A percentile compares a stretch with the other conserved stretches of the same genome.
Evolutionary conservation across 2,888 invertebrate genomes (phyloP).

Genomic region (Tridacna crocea): DNA sequence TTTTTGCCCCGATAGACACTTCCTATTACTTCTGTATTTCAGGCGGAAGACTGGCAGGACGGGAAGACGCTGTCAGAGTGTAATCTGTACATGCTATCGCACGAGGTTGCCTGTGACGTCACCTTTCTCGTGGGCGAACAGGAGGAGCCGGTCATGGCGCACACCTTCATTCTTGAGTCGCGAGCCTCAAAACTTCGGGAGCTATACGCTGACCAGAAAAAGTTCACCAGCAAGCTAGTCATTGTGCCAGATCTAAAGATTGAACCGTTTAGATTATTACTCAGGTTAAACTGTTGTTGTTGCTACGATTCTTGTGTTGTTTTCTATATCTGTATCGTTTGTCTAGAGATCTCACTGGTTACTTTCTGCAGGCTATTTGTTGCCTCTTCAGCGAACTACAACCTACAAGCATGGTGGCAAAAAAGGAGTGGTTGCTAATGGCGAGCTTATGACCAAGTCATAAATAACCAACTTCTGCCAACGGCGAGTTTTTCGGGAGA

Average conservation of each 20-base stretch:
- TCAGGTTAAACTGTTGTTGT: slow-evolving; percentile 36
- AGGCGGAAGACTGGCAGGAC: slow-evolving; percentile 47
- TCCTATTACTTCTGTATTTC: not conserved
- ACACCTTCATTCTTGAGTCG: slow-evolving; percentile 43
- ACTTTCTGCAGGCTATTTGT: too few species aligned
- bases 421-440: too few species aligned
- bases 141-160: slow-evolving; percentile 38
- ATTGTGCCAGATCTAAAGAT: slow-evolving; percentile 35
- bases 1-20: too few species aligned
- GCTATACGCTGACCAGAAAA: slow-evolving; percentile 20
- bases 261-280: slow-evolving; percentile 21
- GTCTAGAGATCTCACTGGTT: too few species aligned
- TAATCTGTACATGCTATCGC: slow-evolving; percentile 53
- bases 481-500: too few species aligned
- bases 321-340: too few species aligned
- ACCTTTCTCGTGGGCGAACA: slow-evolving; percentile 44
- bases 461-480: too few species aligned
- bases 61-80: slow-evolving; percentile 45
- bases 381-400: too few species aligned
- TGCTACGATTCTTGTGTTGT: too few species aligned
- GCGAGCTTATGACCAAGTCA: too few species aligned
- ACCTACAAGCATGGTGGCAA: too few species aligned
- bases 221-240: slow-evolving; percentile 25
- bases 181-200: slow-evolving; percentile 37
- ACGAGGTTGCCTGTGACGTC: slow-evolving; percentile 57